Base-by-base conservation (phyloP, 2,888 invertebrate genomes). In the Phengaris alcon region DNA sequence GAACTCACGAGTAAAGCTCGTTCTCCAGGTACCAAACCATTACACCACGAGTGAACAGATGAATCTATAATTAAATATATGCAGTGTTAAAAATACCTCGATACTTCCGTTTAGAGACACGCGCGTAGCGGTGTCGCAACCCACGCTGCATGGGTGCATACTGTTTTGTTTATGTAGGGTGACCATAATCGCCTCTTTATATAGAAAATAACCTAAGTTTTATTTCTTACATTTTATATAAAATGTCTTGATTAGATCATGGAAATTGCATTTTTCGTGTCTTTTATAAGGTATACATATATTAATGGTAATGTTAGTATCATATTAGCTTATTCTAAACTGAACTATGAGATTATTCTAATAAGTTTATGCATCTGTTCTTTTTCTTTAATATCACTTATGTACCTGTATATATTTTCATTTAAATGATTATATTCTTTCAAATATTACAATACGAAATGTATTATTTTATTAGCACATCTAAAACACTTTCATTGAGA, bases 71-170 rank as follows among this genome's bases (percentile, higher is more conserved):
- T 54, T 72, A 72, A 52, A 72, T 72, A 22, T 72, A 72, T 72
- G 72, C 54, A 72, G 54, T 72, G 72, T 72, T 72, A 72, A 72
- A 72, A 72, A 72, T 72, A 72, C 54, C 72, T 54, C 35, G 52
- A 72, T 52, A 72, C 72, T 72, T 72, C 72, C 72, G 72, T 52
- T 72, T 48, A 22, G 52, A 52, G 44, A 44, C 44, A 68, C 68
- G 13, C 68, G 46, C 68, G 22, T 68, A 72, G 52, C 22, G 22
- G 72, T 72, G 15, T 52, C 52, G 51, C 12, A 72, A 51, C 72
- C 72, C 54, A 72, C 72, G 72, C 70, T 70, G 70, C 54, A 69
- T 72, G 72, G 72, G 72, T 54, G 72, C 72, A 72, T 72, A 72
- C 72, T 72, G 72, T 72, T 72, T 72, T 72, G 72, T 72, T 72